Conservation (phyloP, 2,888 invertebrate genomes). For the Eueremaeus valkanovi region DNA sequence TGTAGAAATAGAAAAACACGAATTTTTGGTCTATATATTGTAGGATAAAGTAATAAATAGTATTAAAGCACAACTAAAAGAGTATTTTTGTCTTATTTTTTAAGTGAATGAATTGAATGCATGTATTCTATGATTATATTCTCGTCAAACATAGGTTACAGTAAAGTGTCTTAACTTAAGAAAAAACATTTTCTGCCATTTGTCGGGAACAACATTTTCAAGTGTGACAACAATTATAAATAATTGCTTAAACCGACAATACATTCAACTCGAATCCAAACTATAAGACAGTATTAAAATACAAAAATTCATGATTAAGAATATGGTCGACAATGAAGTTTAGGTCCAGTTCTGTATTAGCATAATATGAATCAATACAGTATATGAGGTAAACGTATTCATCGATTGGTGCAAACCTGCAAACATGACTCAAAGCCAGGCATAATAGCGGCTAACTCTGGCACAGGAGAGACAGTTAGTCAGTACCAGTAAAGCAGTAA, state of each 20-base stretch:
- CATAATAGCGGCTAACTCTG: not conserved
- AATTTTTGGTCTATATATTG: too few relatives aligned
- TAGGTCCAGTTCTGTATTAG: not conserved
- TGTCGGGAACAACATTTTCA: not conserved
- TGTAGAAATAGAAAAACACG: too few relatives aligned
- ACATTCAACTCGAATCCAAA: not conserved
- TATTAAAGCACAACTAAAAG: too few relatives aligned
- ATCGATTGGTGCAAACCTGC: slow-evolving; percentile 1
- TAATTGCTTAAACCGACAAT: slow-evolving; percentile 3
- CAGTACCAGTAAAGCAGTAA: not conserved
- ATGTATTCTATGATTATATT: not conserved
- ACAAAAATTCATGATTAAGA: slow-evolving; percentile 8
- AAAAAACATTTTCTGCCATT: not conserved
- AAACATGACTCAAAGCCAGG: not conserved
- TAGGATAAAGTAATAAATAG: too few relatives aligned
- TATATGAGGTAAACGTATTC: not conserved
- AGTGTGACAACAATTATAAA: slow-evolving; percentile 9
- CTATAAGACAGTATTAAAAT: not conserved
- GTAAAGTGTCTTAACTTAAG: not conserved
- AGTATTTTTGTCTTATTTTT: too few relatives aligned
- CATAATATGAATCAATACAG: not conserved
- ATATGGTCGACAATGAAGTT: not conserved
- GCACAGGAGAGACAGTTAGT: not conserved
- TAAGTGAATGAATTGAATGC: not conserved
- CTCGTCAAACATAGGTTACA: too few relatives aligned